Evolutionary conservation across 2,113 vertebrate species (phyloP).

Genomic region (Notothenia coriiceps): DNA sequence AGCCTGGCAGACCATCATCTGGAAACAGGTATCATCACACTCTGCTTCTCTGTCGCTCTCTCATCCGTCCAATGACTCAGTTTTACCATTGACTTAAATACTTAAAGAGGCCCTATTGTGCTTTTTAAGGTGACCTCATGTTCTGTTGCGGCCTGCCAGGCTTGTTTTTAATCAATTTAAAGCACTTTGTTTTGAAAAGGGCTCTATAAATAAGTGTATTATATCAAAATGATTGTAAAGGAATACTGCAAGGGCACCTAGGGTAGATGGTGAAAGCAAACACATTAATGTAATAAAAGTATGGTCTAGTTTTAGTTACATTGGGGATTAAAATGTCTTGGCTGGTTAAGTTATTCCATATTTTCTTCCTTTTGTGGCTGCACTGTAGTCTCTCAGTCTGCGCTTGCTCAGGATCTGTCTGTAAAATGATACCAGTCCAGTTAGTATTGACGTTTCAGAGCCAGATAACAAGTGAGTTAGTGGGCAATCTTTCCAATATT

Average conservation of each 20-base stretch:
- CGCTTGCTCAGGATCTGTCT: constrained; percentile 1
- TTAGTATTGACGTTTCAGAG: constrained; percentile 14
- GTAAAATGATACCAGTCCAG: constrained; percentile 3
- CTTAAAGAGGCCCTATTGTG: not conserved
- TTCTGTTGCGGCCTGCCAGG: too few relatives aligned
- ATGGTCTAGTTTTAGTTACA: not conserved
- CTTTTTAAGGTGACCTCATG: too few relatives aligned
- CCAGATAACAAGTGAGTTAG: constrained; percentile 21
- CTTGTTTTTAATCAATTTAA: too few relatives aligned
- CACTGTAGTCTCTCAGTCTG: constrained; percentile 9
- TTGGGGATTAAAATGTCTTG: not conserved
- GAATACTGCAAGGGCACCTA: not conserved
- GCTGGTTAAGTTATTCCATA: not conserved
- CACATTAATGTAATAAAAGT: not conserved
- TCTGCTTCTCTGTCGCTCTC: constrained; percentile 4
- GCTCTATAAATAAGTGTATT: too few relatives aligned
- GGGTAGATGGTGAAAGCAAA: not conserved
- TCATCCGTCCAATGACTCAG: not conserved
- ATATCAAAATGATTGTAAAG: not conserved
- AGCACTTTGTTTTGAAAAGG: too few relatives aligned
- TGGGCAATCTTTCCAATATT: constrained; percentile 8
- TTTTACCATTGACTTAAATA: not conserved
- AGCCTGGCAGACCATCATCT: constrained; percentile 95
- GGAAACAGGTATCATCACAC: constrained; percentile 92
- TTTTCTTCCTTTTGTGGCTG: not conserved